These are phyloP conservation scores for Natrix natrix DNA, from an alignment of 2,797 vertebrate genomes.

Conservation along the genomic window DNA sequence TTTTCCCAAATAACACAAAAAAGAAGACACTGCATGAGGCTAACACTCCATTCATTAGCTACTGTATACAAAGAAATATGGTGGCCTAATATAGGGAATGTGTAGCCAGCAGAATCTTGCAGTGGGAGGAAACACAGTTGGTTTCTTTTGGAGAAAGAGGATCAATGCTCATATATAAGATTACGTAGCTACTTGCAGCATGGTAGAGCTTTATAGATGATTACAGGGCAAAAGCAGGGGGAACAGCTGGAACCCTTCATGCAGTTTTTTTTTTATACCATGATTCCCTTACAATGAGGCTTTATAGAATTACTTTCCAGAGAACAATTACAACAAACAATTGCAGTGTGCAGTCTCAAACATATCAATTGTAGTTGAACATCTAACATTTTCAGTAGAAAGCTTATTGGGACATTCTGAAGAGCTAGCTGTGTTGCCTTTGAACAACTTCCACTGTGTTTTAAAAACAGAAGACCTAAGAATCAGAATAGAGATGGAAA, in stretches of 20 bases:
- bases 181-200: neutral
- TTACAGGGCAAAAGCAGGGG: neutral
- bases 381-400: neutral
- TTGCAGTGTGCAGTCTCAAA: neutral
- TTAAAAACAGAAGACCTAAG: neutral
- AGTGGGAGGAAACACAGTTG: neutral
- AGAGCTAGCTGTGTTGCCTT: neutral
- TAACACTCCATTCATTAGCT: neutral
- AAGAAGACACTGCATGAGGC: neutral
- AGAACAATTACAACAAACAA: neutral
- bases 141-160: neutral
- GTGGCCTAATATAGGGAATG: neutral
- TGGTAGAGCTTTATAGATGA: neutral
- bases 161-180: neutral
- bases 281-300: neutral
- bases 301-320: slow-evolving; percentile 15
- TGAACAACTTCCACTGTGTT: neutral
- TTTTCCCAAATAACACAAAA: neutral
- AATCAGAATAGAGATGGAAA: neutral
- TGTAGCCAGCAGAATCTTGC: neutral
- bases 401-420: neutral
- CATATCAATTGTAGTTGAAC: neutral
- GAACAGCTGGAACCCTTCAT: neutral
- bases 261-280: neutral
- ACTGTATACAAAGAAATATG: neutral